These are phyloP conservation scores for Scolopax mira DNA, from an alignment of 2,113 vertebrate species.

Conservation along the genomic window DNA sequence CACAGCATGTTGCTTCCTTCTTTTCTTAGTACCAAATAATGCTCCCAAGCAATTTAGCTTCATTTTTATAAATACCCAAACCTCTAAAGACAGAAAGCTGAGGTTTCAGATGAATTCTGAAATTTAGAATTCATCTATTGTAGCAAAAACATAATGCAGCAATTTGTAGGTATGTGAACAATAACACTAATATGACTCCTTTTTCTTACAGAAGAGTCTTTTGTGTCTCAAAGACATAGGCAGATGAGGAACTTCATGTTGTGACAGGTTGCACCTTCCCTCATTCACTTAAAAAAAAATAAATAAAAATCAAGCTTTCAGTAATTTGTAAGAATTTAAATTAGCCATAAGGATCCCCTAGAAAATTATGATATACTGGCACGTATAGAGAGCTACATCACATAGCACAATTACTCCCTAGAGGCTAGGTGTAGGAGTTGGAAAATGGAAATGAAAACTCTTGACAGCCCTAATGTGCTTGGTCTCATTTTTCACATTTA, in stretches of 20 bases:
- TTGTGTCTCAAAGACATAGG: neutral
- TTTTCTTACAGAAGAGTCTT: neutral
- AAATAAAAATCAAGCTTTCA: neutral
- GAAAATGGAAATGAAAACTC: slow-evolving; percentile 16
- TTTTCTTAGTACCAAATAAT: neutral
- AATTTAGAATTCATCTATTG: neutral
- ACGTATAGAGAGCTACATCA: neutral
- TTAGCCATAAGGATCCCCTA: neutral
- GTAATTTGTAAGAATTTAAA: neutral
- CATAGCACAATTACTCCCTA: neutral
- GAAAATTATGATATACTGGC: neutral
- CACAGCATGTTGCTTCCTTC: neutral
- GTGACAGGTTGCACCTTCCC: neutral
- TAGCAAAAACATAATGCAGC: neutral
- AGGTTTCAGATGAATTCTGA: no score
- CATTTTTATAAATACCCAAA: slow-evolving; percentile 3
- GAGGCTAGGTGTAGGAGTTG: neutral
- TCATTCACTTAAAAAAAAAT: neutral
- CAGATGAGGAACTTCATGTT: neutral
- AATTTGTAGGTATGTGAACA: neutral
- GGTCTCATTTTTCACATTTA: neutral
- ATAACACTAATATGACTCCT: neutral
- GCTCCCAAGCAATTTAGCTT: neutral
- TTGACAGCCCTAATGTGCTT: neutral
- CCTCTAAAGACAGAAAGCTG: neutral